Conservation (phyloP, 2,797 vertebrate species). For the Acropternis orthonyx region DNA sequence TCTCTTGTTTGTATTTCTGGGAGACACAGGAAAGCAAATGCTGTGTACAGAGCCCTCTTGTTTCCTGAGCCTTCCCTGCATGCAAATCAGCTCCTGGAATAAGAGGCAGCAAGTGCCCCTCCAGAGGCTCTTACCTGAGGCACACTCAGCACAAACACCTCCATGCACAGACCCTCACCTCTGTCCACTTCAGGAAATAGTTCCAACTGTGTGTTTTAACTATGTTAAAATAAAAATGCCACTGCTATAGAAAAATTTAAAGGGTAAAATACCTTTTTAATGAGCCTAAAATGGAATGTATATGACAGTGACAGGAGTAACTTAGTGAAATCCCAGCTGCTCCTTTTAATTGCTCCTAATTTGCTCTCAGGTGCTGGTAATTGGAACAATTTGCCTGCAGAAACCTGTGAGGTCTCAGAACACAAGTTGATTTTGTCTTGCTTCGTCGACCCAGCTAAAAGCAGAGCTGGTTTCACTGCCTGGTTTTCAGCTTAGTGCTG, state of each 20-base stretch:
- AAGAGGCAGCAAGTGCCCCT: neutral
- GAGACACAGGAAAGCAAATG: neutral
- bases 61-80: neutral
- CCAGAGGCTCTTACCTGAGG: neutral
- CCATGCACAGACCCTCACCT: neutral
- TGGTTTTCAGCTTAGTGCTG: conserved; percentile 48
- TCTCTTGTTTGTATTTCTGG: neutral
- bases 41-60: neutral
- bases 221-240: neutral
- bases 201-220: neutral
- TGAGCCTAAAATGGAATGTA: neutral
- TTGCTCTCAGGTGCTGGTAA: conserved; percentile 75
- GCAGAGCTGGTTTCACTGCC: conserved; percentile 32
- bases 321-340: conserved; percentile 43
- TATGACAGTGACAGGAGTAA: conserved; percentile 17
- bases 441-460: conserved; percentile 63
- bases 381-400: conserved; percentile 76
- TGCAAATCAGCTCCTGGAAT: neutral
- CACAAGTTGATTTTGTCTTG: conserved; percentile 80
- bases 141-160: neutral
- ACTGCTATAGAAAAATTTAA: neutral
- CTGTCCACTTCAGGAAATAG: neutral
- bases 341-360: conserved; percentile 77
- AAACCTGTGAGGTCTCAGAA: conserved; percentile 75
- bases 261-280: conserved; percentile 1